A percentile compares a stretch with the other conserved stretches of the same genome.
These are phyloP conservation scores for Lepisosteus osseus DNA, from an alignment of 2,113 vertebrate genomes.

Conservation along the genomic window DNA sequence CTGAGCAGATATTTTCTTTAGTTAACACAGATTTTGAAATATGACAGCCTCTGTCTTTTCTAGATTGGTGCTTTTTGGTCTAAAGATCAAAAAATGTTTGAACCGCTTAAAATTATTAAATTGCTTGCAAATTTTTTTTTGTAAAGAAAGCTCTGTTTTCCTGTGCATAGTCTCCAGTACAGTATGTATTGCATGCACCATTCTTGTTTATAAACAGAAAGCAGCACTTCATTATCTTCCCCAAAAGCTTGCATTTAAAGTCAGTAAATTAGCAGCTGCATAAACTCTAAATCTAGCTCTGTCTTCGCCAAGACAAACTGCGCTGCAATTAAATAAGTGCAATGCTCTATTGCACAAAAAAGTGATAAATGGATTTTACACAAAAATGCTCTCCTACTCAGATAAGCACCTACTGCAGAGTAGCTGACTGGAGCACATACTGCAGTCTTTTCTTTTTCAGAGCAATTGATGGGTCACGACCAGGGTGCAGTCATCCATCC, in stretches of 20 bases:
- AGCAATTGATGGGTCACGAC: slow-evolving; percentile 6
- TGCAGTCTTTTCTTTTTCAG: slow-evolving; percentile 3
- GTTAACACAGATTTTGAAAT: too few species aligned
- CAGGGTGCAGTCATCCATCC: background rate
- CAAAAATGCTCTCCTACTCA: slow-evolving; percentile 3
- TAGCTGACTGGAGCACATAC: background rate
- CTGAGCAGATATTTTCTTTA: too few species aligned
- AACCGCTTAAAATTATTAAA: too few species aligned
- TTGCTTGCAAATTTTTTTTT: too few species aligned
- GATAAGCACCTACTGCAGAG: slow-evolving; percentile 10
- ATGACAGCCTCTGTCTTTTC: too few species aligned
- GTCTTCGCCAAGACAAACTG: background rate
- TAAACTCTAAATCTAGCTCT: background rate
- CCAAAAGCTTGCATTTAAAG: background rate
- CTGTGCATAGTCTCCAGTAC: too few species aligned
- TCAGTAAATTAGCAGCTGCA: background rate
- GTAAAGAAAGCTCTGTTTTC: too few species aligned
- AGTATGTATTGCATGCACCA: background rate
- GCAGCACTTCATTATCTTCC: background rate
- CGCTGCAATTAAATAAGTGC: slow-evolving; percentile 17
- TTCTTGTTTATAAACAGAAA: background rate
- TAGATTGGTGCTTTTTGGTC: too few species aligned
- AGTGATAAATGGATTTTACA: slow-evolving; percentile 18
- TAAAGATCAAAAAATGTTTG: too few species aligned
- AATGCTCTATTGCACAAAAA: slow-evolving; percentile 16